Evolutionary conservation across 2,113 vertebrate genomes (phyloP).

Genomic region (Stegostoma tigrinum): DNA sequence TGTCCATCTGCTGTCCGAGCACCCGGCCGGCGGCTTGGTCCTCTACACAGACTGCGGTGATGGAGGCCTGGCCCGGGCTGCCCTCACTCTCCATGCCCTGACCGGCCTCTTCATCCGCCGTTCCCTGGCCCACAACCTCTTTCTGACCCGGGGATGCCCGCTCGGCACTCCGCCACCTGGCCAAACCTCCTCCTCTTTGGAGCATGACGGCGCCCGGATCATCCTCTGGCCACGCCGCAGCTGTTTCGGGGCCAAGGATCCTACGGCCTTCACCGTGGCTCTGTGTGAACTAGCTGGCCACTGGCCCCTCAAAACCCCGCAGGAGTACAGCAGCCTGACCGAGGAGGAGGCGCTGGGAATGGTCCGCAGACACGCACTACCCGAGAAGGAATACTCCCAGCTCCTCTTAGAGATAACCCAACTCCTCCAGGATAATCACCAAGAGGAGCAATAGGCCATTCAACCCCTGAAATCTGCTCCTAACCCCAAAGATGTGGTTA

Average conservation of each 20-base stretch:
- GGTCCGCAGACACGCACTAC: constrained; percentile 60
- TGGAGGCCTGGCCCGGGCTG: constrained; percentile 43
- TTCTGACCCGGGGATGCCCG: constrained; percentile 67
- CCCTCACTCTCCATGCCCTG: constrained; percentile 55
- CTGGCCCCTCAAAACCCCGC: constrained; percentile 66
- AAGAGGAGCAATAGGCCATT: no score
- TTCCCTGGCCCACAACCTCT: constrained; percentile 76
- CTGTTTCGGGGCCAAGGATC: constrained; percentile 70
- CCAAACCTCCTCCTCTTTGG: neutral
- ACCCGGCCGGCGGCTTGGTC: constrained; percentile 67
- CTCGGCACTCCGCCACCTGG: constrained; percentile 43
- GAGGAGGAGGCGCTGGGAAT: constrained; percentile 59
- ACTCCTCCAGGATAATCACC: constrained; percentile 41
- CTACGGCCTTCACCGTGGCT: constrained; percentile 74
- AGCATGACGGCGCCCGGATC: constrained; percentile 60
- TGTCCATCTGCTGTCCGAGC: constrained; percentile 52
- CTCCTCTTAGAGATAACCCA: constrained; percentile 56
- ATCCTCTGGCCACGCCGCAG: constrained; percentile 71
- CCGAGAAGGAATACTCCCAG: constrained; percentile 52
- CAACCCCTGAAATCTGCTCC: no score
- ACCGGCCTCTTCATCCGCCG: constrained; percentile 58
- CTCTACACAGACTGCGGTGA: constrained; percentile 58
- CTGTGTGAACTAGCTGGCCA: constrained; percentile 85
- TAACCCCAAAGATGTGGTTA: no score
- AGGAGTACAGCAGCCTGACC: constrained; percentile 59